A percentile compares a stretch with the other conserved stretches of the same genome.
Evolutionary conservation across 2,888 invertebrate genomes (phyloP).

Genomic region (Mamestra brassicae): DNA sequence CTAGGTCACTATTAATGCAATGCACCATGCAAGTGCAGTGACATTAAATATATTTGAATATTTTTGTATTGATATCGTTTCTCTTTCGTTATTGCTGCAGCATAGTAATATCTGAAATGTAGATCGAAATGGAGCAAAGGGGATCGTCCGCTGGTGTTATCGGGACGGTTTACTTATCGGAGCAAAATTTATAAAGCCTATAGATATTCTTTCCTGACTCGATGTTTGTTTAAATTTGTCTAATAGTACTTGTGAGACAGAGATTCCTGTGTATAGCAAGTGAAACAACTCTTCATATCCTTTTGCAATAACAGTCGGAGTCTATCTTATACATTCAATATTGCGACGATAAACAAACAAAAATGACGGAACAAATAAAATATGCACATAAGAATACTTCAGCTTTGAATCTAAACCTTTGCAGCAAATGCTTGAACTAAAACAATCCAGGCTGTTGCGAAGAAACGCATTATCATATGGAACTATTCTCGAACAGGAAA

Average conservation of each 20-base stretch:
- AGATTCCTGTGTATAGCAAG: neutral
- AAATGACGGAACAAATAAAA: conserved; percentile 39
- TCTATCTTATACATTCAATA: conserved; percentile 8
- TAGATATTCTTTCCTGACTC: conserved; percentile 37
- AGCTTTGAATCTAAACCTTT: conserved; percentile 58
- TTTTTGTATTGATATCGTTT: conserved; percentile 46
- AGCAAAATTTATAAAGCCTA: conserved; percentile 39
- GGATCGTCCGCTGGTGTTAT: conserved; percentile 17
- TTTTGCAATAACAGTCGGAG: conserved; percentile 2
- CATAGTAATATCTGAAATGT: conserved; percentile 29
- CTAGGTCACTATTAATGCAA: conserved; percentile 60
- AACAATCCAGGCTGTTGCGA: conserved; percentile 61
- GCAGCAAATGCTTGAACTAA: conserved; percentile 57
- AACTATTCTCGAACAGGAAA: conserved; percentile 61
- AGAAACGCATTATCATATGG: conserved; percentile 67
- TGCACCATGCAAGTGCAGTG: conserved; percentile 55
- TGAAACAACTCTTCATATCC: conserved; percentile 6
- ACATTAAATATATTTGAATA: conserved; percentile 43
- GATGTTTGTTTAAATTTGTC: conserved; percentile 32
- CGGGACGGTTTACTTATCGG: conserved; percentile 28
- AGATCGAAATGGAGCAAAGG: conserved; percentile 32
- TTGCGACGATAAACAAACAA: conserved; percentile 23
- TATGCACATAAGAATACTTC: conserved; percentile 50
- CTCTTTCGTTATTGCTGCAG: conserved; percentile 29
- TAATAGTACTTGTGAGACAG: conserved; percentile 18